Base-by-base conservation (phyloP, 2,113 vertebrate species). In the Ranitomeya variabilis region DNA sequence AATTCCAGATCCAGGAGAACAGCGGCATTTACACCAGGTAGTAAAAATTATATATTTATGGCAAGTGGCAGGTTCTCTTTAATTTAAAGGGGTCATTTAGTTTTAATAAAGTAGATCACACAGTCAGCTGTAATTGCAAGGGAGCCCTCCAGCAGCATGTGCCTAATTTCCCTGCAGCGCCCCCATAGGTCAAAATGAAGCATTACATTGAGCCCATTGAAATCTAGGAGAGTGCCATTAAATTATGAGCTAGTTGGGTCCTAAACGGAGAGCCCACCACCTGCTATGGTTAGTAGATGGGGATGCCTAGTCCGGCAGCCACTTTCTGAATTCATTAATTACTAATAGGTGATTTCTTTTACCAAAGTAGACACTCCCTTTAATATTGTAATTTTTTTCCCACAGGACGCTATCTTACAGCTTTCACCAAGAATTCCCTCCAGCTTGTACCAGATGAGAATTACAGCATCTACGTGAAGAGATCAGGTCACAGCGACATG, bases 361-460 rank as follows among this genome's bases (percentile, higher is more conserved):
- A 23, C 23, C 9, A 1, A 66, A 66, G 21, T 3, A 19, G 18
- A 51, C 71, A 19, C 16, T 6, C 18, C 45, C 3, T 45, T 76
- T 76, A 73, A 37, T 6, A 7, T 76, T 51, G 64, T 11, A 11
- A n/a, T 23, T 51, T 73, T 73, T 90, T 89, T 87, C 90, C 93
- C 93, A 87, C 94, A 98, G 97, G 97, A 71, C 96, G 94, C 86
- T 92, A 93, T 16, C 95, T 98, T 1, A 95, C 95, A 89, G 95
- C 92, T 0, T 97, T 97, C 92, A 94, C 93, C 90, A 96, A 94
- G 91, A 92, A 94, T 90, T 94, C 93, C 89, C 92, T 93, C 89
- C 94, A 95, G 90, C 92, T 97, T 91, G 92, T 96, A 91, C 95
- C 96, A 60, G 95, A 97, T 90, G 92, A 92, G 77, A 93, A 93